Percentiles rank a stretch among this genome's conserved stretches.
Evolutionary conservation across 2,888 invertebrate genomes (phyloP).

Genomic region (Ischnura elegans): DNA sequence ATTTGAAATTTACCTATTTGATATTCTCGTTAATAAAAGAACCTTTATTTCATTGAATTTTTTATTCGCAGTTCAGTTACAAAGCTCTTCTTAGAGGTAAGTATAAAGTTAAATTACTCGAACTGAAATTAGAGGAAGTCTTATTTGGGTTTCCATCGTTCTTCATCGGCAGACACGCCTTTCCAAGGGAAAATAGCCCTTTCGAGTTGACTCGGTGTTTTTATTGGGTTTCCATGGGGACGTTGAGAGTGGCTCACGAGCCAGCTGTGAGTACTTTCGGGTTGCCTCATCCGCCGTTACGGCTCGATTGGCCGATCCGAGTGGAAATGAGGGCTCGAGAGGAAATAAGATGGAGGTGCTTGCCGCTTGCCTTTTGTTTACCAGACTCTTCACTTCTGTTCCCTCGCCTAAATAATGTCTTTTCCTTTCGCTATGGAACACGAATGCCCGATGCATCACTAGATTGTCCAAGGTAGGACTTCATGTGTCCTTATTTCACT

Average conservation of each 20-base stretch:
- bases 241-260: not conserved
- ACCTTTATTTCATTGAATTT: too few species aligned
- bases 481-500: too few species aligned
- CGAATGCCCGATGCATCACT: conserved; percentile 2
- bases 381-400: not conserved
- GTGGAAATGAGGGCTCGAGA: not conserved
- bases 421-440: not conserved
- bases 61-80: too few species aligned
- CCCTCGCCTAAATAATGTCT: conserved; percentile 13
- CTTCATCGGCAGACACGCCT: not conserved
- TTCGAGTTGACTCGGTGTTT: not conserved
- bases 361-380: not conserved
- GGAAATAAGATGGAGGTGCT: not conserved
- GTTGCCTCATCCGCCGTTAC: not conserved
- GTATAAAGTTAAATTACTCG: too few species aligned
- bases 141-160: not conserved
- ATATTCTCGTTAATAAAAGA: too few species aligned
- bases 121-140: too few species aligned
- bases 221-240: not conserved
- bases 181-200: not conserved
- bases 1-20: too few species aligned
- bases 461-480: too few species aligned
- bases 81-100: too few species aligned
- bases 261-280: not conserved
- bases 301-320: not conserved